These are phyloP conservation scores for Osmoderma eremita DNA, from an alignment of 2,888 invertebrate genomes.

Conservation along the genomic window DNA sequence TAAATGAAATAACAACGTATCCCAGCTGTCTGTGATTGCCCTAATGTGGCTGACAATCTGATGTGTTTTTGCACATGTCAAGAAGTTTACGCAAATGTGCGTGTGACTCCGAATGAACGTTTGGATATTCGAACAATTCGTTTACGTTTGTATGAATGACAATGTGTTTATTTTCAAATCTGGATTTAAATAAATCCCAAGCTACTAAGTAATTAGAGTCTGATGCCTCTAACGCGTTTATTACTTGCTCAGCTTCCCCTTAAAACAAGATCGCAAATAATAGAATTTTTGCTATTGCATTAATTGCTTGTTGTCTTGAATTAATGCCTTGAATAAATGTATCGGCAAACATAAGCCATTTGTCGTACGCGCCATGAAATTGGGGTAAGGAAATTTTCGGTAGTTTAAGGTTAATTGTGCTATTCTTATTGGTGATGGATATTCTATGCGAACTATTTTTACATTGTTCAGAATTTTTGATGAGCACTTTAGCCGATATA, in stretches of 20 bases:
- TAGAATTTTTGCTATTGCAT: conserved; percentile 42
- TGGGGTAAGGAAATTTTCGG: conserved; percentile 38
- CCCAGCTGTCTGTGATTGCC: conserved; percentile 48
- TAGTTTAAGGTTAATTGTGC: conserved; percentile 35
- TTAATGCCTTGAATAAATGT: too few relatives aligned
- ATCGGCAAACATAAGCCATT: conserved; percentile 39
- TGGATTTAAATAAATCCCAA: conserved; percentile 41
- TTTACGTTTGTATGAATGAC: conserved; percentile 49
- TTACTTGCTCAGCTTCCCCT: conserved; percentile 44
- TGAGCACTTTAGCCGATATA: too few relatives aligned
- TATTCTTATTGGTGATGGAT: too few relatives aligned
- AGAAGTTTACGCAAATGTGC: conserved; percentile 44
- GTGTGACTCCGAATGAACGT: conserved; percentile 39
- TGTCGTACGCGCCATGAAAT: conserved; percentile 39
- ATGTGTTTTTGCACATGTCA: conserved; percentile 48
- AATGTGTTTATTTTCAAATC: conserved; percentile 48
- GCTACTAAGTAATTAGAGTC: conserved; percentile 39
- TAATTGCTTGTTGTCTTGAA: too few relatives aligned
- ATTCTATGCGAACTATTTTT: too few relatives aligned
- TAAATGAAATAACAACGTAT: conserved; percentile 47
- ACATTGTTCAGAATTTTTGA: too few relatives aligned
- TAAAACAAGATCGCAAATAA: conserved; percentile 44
- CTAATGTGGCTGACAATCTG: conserved; percentile 46
- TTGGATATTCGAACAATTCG: conserved; percentile 45
- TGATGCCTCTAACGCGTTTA: conserved; percentile 40